Conservation (phyloP, 23 tunicate species). For the Clavelina lepadiformis region DNA sequence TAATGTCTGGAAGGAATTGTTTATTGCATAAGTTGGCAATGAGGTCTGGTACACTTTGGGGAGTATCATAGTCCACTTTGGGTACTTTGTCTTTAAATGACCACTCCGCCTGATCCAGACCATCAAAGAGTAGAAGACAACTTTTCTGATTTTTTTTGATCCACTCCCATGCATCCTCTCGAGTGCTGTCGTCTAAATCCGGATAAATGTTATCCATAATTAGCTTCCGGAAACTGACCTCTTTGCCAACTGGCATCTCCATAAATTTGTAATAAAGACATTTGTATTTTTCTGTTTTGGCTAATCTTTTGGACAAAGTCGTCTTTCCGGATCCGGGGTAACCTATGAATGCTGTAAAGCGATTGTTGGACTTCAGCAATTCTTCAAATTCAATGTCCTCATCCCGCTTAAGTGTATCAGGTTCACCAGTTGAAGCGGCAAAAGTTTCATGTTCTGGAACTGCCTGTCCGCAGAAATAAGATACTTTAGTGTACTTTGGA, state of each 20-base stretch:
- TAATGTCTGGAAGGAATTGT: slow-evolving; percentile 8
- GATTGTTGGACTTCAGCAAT: no score
- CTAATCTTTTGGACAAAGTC: slow-evolving; percentile 8
- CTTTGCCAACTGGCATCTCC: not conserved
- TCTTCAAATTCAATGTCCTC: no score
- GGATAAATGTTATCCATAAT: slow-evolving; percentile 16
- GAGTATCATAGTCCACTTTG: not conserved
- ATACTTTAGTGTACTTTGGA: no score
- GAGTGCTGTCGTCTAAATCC: not conserved
- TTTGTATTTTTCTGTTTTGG: not conserved
- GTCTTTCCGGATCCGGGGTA: slow-evolving; percentile 40
- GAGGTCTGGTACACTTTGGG: not conserved
- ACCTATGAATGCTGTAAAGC: no score
- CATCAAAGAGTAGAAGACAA: slow-evolving; percentile 25
- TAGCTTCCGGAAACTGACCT: slow-evolving; percentile 1
- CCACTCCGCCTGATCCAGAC: slow-evolving; percentile 22
- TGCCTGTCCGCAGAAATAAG: no score
- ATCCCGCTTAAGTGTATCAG: no score
- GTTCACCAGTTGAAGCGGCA: no score
- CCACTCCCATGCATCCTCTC: slow-evolving; percentile 12
- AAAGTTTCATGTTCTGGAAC: no score
- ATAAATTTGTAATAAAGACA: slow-evolving; percentile 10
- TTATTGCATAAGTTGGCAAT: slow-evolving; percentile 12
- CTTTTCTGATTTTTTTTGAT: not conserved
- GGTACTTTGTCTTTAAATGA: slow-evolving; percentile 1